Percentiles rank a stretch among this genome's conserved stretches.
Evolutionary conservation across 2,113 vertebrate species (phyloP).

Genomic region (Petaurus breviceps): DNA sequence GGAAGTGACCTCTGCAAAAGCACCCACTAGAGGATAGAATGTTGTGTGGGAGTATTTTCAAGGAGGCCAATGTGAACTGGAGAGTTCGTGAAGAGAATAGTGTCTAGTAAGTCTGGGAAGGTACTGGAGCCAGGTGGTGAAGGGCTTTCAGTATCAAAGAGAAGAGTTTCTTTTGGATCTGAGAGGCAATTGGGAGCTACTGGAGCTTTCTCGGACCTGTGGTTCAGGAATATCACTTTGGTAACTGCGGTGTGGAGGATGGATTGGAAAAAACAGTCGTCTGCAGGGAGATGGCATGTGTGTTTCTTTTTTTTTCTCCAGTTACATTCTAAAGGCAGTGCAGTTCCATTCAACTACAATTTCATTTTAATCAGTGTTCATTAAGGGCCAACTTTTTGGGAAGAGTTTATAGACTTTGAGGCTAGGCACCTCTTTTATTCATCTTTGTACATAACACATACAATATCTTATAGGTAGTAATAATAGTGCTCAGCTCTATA

Average conservation of each 20-base stretch:
- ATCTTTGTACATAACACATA: neutral
- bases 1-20: neutral
- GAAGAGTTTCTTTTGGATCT: neutral
- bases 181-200: neutral
- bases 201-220: neutral
- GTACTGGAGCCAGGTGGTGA: neutral
- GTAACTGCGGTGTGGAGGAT: neutral
- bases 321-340: neutral
- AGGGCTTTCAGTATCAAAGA: neutral
- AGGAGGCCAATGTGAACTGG: neutral
- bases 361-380: neutral
- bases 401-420: neutral
- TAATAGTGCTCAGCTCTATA: neutral
- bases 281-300: neutral
- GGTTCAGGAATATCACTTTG: neutral
- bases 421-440: neutral
- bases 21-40: neutral
- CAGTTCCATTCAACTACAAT: neutral
- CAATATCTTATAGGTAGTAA: neutral
- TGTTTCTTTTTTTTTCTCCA: neutral
- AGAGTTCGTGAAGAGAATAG: neutral
- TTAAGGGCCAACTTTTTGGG: neutral
- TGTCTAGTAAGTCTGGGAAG: neutral
- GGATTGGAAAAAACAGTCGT: neutral
- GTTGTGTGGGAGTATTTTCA: neutral